Evolutionary conservation across 1,140 invertebrate species (phyloP).

Genomic region (Heliconius himera): DNA sequence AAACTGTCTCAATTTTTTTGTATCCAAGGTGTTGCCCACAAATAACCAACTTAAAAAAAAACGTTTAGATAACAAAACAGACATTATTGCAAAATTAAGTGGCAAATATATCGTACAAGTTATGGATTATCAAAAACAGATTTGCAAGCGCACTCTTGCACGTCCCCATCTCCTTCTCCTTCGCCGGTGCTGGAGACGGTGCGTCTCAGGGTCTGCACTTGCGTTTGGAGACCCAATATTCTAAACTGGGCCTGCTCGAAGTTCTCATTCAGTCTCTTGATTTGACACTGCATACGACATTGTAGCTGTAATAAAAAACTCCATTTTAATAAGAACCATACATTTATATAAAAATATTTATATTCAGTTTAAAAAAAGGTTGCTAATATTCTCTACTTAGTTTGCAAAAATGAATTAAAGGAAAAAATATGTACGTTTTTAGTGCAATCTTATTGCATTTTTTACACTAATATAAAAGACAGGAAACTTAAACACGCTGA

Average conservation of each 20-base stretch:
- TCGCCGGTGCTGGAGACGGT: slow-evolving; percentile 78
- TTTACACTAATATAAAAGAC: no score
- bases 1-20: no score
- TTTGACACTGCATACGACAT: slow-evolving; percentile 86
- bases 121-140: slow-evolving; percentile 61
- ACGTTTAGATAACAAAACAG: no score
- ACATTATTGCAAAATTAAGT: no score
- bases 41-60: not conserved
- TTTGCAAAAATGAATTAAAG: no score
- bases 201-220: slow-evolving; percentile 84
- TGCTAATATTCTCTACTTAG: no score
- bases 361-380: no score
- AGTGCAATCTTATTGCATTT: no score
- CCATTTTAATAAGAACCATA: no score
- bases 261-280: slow-evolving; percentile 85
- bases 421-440: no score
- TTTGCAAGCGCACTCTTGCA: slow-evolving; percentile 66
- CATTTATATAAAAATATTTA: no score
- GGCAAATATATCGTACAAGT: not conserved
- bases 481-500: no score
- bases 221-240: slow-evolving; percentile 84
- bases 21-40: not conserved
- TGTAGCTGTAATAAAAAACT: slow-evolving; percentile 79
- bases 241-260: slow-evolving; percentile 86
- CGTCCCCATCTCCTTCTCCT: slow-evolving; percentile 56